A percentile compares a stretch with the other conserved stretches of the same genome.
Conservation (phyloP, 2,113 vertebrate species). For the Urocynchramus pylzowi region DNA sequence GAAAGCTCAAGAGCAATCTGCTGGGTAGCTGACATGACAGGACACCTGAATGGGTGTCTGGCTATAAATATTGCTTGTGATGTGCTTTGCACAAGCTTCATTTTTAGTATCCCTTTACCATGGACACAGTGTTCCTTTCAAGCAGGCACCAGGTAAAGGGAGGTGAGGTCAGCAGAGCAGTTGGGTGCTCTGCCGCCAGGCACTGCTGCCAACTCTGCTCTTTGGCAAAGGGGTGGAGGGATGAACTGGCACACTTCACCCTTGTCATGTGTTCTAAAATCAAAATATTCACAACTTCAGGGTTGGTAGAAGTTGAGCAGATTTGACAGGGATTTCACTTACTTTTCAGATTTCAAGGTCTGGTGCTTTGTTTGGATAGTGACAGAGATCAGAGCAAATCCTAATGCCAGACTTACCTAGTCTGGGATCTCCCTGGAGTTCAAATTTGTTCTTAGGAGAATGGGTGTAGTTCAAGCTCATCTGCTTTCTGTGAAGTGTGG, state of each 20-base stretch:
- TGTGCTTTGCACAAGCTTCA: background rate
- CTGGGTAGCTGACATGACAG: background rate
- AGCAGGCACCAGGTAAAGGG: background rate
- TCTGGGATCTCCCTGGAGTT: background rate
- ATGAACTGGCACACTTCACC: background rate
- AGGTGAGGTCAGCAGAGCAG: background rate
- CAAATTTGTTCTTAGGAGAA: accelerated
- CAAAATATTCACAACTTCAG: background rate
- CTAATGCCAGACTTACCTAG: background rate
- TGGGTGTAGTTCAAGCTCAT: background rate
- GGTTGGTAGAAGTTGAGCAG: background rate
- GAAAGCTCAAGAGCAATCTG: background rate
- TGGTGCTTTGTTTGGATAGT: background rate
- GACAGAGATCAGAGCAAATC: background rate
- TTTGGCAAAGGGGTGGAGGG: background rate
- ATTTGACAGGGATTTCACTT: background rate
- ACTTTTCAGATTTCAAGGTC: background rate
- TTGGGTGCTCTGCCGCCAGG: background rate
- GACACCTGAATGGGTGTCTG: background rate
- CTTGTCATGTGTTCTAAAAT: background rate
- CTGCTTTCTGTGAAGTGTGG: background rate
- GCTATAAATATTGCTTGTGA: background rate
- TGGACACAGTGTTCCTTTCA: background rate
- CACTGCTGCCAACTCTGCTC: background rate
- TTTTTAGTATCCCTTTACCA: background rate